These are phyloP conservation scores for Eupleurogrammus muticus DNA, from an alignment of 2,797 vertebrate species.

Conservation along the genomic window DNA sequence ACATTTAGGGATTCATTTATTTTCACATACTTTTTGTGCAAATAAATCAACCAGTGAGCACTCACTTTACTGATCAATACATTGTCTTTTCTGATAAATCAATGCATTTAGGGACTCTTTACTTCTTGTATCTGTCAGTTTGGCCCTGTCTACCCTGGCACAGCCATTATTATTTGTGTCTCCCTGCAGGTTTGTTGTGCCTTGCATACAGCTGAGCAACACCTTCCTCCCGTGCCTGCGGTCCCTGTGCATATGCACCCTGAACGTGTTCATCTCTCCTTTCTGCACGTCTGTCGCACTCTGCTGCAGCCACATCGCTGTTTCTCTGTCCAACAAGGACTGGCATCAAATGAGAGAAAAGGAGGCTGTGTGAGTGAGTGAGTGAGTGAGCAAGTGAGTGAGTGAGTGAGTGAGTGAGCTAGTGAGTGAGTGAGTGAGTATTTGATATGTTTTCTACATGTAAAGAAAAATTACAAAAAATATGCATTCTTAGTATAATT, in stretches of 20 bases:
- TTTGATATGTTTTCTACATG: slow-evolving; percentile 39
- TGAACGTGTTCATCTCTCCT: slow-evolving; percentile 81
- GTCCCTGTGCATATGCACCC: slow-evolving; percentile 79
- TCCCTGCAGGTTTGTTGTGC: slow-evolving; percentile 79
- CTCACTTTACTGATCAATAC: no score
- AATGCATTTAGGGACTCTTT: no score
- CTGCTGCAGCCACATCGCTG: slow-evolving; percentile 76
- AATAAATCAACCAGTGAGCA: no score
- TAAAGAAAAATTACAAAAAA: slow-evolving; percentile 5
- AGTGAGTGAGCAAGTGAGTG: neutral
- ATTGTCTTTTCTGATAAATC: no score
- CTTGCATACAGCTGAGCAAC: slow-evolving; percentile 83
- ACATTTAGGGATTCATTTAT: no score
- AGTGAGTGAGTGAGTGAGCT: neutral
- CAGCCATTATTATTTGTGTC: no score
- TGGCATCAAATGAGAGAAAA: slow-evolving; percentile 50
- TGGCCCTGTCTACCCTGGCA: no score
- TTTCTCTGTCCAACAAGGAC: slow-evolving; percentile 78
- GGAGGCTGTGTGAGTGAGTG: slow-evolving; percentile 26
- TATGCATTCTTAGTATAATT: slow-evolving; percentile 1
- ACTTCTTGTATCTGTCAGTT: no score
- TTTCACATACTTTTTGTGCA: no score
- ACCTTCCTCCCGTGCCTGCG: slow-evolving; percentile 84
- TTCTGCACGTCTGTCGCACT: slow-evolving; percentile 80
- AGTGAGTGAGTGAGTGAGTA: neutral